Conservation (phyloP, 2,113 vertebrate genomes). For the Barbus barbus region DNA sequence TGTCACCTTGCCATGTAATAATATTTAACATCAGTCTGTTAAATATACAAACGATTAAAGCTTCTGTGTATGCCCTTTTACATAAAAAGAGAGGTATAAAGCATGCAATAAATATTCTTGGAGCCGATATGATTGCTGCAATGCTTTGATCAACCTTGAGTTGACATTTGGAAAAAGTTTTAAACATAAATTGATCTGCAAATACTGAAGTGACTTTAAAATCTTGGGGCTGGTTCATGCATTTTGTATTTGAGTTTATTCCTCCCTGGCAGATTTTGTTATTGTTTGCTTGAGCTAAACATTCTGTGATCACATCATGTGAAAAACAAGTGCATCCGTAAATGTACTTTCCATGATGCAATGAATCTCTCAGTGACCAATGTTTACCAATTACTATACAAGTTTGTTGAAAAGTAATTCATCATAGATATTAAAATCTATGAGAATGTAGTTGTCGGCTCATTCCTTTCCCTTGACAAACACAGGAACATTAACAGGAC, state of each 20-base stretch:
- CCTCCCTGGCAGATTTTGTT: not conserved
- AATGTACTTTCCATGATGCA: not conserved
- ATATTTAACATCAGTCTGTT: not conserved
- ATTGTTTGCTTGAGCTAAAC: conserved; percentile 47
- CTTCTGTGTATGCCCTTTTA: not conserved
- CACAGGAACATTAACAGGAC: not conserved
- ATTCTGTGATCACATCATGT: conserved; percentile 38
- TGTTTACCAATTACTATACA: not conserved
- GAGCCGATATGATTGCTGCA: not conserved
- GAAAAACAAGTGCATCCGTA: conserved; percentile 8
- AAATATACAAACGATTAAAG: not conserved
- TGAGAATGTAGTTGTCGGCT: not conserved
- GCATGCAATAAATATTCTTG: not conserved
- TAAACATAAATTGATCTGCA: not conserved
- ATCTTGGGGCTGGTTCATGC: not conserved
- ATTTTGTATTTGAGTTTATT: not conserved
- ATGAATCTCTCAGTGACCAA: not conserved
- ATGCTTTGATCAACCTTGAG: not conserved
- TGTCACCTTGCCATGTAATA: not conserved
- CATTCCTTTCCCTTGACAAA: not conserved
- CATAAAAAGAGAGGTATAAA: not conserved
- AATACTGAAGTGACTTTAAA: not conserved
- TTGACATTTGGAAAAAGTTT: not conserved
- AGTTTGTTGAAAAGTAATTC: not conserved
- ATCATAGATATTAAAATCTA: not conserved